Evolutionary conservation across 2,888 invertebrate genomes (phyloP), one percentile per base, ranked within the genome.

Genomic region (Nasonovia ribisnigri): DNA sequence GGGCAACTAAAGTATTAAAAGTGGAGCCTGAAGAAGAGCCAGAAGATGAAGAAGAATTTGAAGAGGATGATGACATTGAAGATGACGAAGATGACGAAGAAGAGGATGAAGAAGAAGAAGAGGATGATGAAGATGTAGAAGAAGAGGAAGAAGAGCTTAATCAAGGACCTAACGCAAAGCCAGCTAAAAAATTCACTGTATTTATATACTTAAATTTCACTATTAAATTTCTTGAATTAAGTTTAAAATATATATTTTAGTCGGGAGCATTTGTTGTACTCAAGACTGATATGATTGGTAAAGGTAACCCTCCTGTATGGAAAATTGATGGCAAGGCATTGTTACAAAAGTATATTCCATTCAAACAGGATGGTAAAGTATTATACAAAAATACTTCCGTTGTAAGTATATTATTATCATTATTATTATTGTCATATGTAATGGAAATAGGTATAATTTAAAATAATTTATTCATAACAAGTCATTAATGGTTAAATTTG

Each of bases 321-420:
- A 97, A 97, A 96, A 97, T 97, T 94, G 97, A 97, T 96, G 97
- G 97, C 87, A 97, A 97, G 95, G 96, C 97, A 94, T 96, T 97
- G 95, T 95, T 97, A 95, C 97, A 97, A 95, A 97, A 97, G 95
- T 97, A 97, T 96, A 97, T 97, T 95, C 96, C 97, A 67, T 96
- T 97, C 96, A 96, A 96, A 94, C 96, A 96, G 95, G 96, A 97
- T 94, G 97, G 96, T 94, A 96, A 96, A 95, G 95, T 96, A 87
- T 95, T 97, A 93, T 97, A 97, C 95, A 97, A 96, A 95, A 97
- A 97, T 95, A 97, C 97, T 95, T 97, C 97, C 95, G 97, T 97
- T 95, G 97, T 97, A 95, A 96, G 96, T 96, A 94, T 88, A 77
- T 92, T 67, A 16, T 60, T 93, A 26, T 57, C 46, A 46, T 91